Evolutionary conservation across 2,888 invertebrate species (phyloP), one percentile per base, ranked within the genome.

Genomic region (Eristalinus aeneus): DNA sequence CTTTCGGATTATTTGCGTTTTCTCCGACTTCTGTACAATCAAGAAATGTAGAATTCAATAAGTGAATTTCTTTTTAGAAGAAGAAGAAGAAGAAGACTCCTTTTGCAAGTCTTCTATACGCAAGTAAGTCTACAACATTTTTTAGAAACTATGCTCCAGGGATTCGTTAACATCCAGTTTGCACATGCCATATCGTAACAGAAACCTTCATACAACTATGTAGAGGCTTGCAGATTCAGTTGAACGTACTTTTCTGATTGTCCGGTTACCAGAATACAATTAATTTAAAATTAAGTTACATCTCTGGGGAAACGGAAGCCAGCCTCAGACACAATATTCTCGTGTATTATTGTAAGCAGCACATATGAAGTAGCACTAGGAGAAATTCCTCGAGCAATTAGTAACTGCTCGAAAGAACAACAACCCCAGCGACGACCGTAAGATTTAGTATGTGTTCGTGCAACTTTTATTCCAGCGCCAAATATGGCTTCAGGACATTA

Each of bases 361-460:
- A 46, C n/a, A 6, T 46, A n/a, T 6, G n/a, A 46, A 46, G 39
- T 53, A n/a, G n/a, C 31, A 4, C 23, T 2, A 60, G 23, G 39
- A 16, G 46, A 71, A 78, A 72, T 34, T 68, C 39, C 54, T 53
- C 36, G 68, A 23, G 73, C 63, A 80, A 77, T 82, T 82, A 77
- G 72, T 56, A 68, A 73, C 39, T 77, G 39, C 82, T 82, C 73
- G 53, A 77, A 58, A 56, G 22, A 54, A 68, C 72, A 82, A 73
- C 61, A 82, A 82, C 68, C 82, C 72, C 56, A 8, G 64, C 11
- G 16, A 56, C 31, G 56, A 22, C 23, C 68, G 6, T 20, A 54
- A 9, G 31, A 34, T 10, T 32, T 11, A 4, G 53, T 8, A n/a
- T 9, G n/a, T 10, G 5, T 23, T 27, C 32, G 6, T 4, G 27